A percentile compares a stretch with the other conserved stretches of the same genome.
phyloP scores from a whole-genome alignment of 2,113 vertebrate species.

The Scophthalmus maximus region DNA sequence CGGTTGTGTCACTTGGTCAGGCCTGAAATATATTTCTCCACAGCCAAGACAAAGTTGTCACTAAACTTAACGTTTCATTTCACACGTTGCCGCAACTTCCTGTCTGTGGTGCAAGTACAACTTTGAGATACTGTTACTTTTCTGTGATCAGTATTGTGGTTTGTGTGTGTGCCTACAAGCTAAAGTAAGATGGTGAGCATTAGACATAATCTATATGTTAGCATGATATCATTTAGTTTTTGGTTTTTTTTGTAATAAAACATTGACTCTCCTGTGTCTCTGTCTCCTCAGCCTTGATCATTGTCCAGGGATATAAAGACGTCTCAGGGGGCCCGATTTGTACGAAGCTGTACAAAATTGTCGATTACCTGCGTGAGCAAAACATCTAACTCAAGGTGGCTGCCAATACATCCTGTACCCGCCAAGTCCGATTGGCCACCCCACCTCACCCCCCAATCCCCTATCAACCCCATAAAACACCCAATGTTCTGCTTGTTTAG shows the following conservation, averaged over 20 bases:
- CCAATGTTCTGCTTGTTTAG: neutral
- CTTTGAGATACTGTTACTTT: neutral
- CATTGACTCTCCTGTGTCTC: neutral
- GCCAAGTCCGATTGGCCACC: neutral
- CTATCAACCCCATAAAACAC: neutral
- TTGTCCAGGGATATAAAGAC: neutral
- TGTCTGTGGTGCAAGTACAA: too few relatives aligned
- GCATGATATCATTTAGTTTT: neutral
- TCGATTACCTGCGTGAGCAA: rapidly evolving
- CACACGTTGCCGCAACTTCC: too few relatives aligned
- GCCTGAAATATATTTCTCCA: too few relatives aligned
- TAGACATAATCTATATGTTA: neutral
- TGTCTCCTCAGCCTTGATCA: slow-evolving; percentile 35
- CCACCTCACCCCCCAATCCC: neutral
- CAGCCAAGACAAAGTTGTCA: too few relatives aligned
- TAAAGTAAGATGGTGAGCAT: neutral
- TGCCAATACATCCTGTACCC: neutral
- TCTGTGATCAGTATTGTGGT: neutral
- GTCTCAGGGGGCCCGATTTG: rapidly evolving
- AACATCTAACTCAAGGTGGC: neutral
- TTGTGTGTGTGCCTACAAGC: neutral
- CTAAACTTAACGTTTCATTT: too few relatives aligned
- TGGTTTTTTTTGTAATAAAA: neutral
- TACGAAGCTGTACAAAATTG: rapidly evolving
- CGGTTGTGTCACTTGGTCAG: too few relatives aligned